Evolutionary conservation across 2,797 vertebrate genomes (phyloP).

Genomic region (Sebastes steindachneri): DNA sequence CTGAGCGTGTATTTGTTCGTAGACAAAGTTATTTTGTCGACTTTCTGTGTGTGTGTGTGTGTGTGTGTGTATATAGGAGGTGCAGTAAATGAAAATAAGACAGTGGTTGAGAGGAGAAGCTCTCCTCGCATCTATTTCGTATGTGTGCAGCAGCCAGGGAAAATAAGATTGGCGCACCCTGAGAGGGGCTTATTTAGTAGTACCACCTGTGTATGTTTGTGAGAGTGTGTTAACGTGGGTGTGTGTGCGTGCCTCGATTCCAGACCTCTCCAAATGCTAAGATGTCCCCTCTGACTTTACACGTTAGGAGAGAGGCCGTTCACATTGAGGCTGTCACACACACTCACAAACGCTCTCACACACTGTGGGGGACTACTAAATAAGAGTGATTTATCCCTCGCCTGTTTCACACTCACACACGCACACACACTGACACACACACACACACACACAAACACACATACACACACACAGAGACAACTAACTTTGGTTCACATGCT

Average conservation of each 20-base stretch:
- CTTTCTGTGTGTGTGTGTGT: not conserved
- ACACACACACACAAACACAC: not conserved
- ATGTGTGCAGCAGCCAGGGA: conserved; percentile 32
- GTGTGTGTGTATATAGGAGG: not conserved
- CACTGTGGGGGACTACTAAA: conserved; percentile 18
- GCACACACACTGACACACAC: too few relatives aligned
- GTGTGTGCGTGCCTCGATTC: conserved; percentile 10
- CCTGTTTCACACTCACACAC: not conserved
- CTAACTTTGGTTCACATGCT: not conserved
- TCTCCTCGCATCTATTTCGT: conserved; percentile 23
- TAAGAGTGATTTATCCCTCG: conserved; percentile 44
- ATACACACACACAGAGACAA: not conserved
- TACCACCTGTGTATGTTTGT: conserved; percentile 9
- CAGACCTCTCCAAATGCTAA: conserved; percentile 50
- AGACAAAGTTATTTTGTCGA: not conserved
- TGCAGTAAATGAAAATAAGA: conserved; percentile 34
- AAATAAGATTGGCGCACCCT: conserved; percentile 41
- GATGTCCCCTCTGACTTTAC: conserved; percentile 56
- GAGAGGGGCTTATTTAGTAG: conserved; percentile 40
- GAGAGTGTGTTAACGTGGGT: not conserved
- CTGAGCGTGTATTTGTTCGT: not conserved
- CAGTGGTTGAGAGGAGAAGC: conserved; percentile 8
- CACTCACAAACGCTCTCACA: conserved; percentile 11
- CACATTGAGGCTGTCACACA: conserved; percentile 41
- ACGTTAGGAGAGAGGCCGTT: conserved; percentile 38